Percentiles rank a stretch among this genome's conserved stretches.
phyloP scores from a whole-genome alignment of 2,113 vertebrate genomes.

The Andinoacara biseriatus region DNA sequence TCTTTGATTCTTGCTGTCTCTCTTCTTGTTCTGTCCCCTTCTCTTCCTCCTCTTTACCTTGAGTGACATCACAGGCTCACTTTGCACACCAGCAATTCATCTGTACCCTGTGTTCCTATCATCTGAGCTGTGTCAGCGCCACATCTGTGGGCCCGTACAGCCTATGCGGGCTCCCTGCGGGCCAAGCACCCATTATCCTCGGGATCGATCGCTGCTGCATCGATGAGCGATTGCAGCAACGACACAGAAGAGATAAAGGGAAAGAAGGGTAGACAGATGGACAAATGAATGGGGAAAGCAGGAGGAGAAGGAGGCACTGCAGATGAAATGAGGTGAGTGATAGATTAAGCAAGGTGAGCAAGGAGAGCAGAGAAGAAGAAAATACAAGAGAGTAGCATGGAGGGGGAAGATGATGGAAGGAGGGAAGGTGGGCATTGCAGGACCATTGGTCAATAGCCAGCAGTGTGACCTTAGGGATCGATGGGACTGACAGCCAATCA shows the following conservation, averaged over 20 bases:
- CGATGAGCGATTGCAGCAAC: constrained; percentile 51
- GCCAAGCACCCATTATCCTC: constrained; percentile 44
- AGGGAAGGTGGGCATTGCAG: constrained; percentile 6
- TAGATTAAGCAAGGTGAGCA: constrained; percentile 24
- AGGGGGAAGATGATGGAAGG: constrained; percentile 29
- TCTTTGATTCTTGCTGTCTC: constrained; percentile 11
- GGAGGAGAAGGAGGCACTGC: neutral
- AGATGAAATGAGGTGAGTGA: constrained; percentile 48
- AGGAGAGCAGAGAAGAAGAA: constrained; percentile 5
- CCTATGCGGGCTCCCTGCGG: constrained; percentile 8
- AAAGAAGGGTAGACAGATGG: constrained; percentile 22
- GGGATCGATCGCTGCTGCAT: constrained; percentile 60
- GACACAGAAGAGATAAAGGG: constrained; percentile 14
- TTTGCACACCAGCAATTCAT: constrained; percentile 30
- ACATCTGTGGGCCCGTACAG: neutral
- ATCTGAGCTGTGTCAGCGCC: constrained; percentile 19
- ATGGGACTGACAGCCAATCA: constrained; percentile 69
- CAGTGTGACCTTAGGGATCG: constrained; percentile 60
- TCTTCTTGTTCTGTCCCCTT: constrained; percentile 8
- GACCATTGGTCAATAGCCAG: constrained; percentile 65
- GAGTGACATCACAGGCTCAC: constrained; percentile 22
- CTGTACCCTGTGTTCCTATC: constrained; percentile 26
- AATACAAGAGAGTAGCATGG: neutral
- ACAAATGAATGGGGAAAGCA: constrained; percentile 13
- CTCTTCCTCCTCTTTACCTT: neutral